Evolutionary conservation across 1,140 invertebrate species (phyloP), one percentile per base, ranked within the genome.

Genomic region (Euschistus heros): DNA sequence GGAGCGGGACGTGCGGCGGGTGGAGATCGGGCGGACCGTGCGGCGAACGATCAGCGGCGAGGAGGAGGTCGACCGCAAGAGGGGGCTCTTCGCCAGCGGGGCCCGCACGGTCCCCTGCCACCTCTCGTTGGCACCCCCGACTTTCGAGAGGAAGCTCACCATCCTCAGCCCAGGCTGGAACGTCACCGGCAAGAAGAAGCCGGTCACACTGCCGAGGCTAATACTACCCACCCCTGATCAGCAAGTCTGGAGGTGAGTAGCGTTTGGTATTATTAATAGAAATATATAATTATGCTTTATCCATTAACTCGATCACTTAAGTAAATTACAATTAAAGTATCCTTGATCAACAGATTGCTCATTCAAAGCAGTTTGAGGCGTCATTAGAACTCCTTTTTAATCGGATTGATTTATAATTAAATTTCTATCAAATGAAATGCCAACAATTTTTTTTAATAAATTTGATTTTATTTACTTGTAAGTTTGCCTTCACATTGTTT

Each of bases 211-310:
- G 71, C 86, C 87, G 61, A 86, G 84, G 77, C 79, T 89, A 70
- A 84, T 88, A 66, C 77, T 88, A 68, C 85, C 85, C 44, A 79
- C 83, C 72, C 85, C 84, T 70, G 85, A 87, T 84, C 65, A 83
- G 86, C 69, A 77, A 81, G 74, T 74, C 59, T 81, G 80, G 64
- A 80, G 75, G 54, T 57, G 24, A 26, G 54, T 50, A 44, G n/a
- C n/a, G n/a, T n/a, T n/a, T n/a, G n/a, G n/a, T n/a, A n/a, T n/a
- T n/a, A n/a, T n/a, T n/a, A n/a, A n/a, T n/a, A n/a, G n/a, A n/a
- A n/a, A n/a, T n/a, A n/a, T n/a, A n/a, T n/a, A n/a, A n/a, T n/a
- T n/a, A n/a, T n/a, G n/a, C n/a, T n/a, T n/a, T n/a, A n/a, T n/a
- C n/a, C n/a, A n/a, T n/a, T n/a, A n/a, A n/a, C n/a, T n/a, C n/a